Base-by-base conservation (phyloP, 2,888 invertebrate genomes). In the Orchesella flavescens region DNA sequence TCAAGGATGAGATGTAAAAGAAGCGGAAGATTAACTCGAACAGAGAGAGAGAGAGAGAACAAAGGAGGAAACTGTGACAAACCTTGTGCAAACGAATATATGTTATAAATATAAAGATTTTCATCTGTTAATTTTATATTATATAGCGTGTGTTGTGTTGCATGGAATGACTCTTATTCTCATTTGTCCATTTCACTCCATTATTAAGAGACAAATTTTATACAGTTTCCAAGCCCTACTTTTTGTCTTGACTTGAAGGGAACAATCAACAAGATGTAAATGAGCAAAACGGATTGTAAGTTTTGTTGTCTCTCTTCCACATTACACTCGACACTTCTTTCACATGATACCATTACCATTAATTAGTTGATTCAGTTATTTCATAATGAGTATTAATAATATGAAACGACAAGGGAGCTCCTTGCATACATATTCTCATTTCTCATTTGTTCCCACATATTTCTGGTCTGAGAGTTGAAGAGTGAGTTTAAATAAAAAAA, bases 371-470 rank as follows among this genome's bases (percentile, higher is more conserved):
- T 83, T 83, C 65, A 44, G 72, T 57, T 83, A 66, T 77, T 83
- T 77, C 71, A 57, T 76, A 83, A 83, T 83, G 63, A 83, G 76
- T 55, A 76, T 83, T 83, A 83, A 83, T 83, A 76, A 83, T 71
- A 76, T 34, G 76, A 76, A 68, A 77, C 63, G 75, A 75, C 61
- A 75, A 69, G 53, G 7, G 34, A 4, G 34, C 79, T 13, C 1
- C 43, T 78, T 46, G 17, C 21, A 59, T 43, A 13, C 53, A 71
- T 49, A 68, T 49, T 19, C 59, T n/a, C 17, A n/a, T 63, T 63
- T 46, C 46, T 34, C 65, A 61, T 61, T 61, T 34, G 34, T 34
- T 7, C 7, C 34, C 34, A 34, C 34, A 34, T 34, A 34, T 34
- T 34, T 34, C 34, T 34, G 34, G 34, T 7, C 34, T 34, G 34